A percentile compares a stretch with the other conserved stretches of the same genome.
Conservation (phyloP, 2,797 vertebrate genomes). For the Heliangelus exortis region DNA sequence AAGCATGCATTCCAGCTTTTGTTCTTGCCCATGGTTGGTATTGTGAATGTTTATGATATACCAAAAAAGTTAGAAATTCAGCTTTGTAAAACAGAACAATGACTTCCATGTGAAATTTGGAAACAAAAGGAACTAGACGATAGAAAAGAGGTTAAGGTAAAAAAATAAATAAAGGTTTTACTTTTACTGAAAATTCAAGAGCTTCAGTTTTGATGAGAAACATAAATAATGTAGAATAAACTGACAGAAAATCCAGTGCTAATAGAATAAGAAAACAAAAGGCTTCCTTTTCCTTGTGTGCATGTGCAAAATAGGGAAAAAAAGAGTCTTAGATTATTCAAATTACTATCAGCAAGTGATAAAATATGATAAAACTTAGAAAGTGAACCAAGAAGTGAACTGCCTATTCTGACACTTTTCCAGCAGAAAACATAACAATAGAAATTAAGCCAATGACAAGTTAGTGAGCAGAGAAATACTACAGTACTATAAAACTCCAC, state of each 20-base stretch:
- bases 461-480: background rate
- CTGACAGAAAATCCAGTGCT: background rate
- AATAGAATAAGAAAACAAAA: background rate
- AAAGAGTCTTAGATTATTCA: background rate
- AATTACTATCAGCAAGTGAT: background rate
- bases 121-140: background rate
- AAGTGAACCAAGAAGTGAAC: background rate
- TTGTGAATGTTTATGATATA: background rate
- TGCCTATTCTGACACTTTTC: background rate
- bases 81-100: background rate
- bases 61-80: background rate
- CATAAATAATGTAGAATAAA: background rate
- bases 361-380: background rate
- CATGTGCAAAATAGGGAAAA: background rate
- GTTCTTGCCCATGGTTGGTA: background rate
- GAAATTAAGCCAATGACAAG: background rate
- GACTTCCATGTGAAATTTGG: background rate
- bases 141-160: background rate
- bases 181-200: background rate
- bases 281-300: background rate
- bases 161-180: background rate
- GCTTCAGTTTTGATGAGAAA: background rate
- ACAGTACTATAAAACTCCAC: background rate
- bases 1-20: background rate
- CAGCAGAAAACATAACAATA: background rate